phyloP scores from a whole-genome alignment of 2,797 vertebrate species.

The Pseudochirops cupreus region DNA sequence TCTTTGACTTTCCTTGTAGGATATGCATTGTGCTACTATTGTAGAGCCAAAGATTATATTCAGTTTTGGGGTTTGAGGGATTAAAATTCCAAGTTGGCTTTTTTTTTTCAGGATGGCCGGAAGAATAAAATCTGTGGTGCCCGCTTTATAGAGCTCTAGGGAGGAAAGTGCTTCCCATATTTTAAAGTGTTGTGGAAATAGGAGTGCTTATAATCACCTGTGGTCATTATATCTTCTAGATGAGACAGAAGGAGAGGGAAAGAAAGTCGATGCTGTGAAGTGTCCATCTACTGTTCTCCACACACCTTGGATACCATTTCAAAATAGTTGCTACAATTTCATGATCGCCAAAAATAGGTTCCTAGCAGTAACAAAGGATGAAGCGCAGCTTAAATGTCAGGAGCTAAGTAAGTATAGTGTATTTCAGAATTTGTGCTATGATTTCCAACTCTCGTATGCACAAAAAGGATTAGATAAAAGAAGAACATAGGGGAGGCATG shows the following conservation, averaged over 20 bases:
- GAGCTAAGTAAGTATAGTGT: constrained; percentile 87
- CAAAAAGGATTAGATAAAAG: background rate
- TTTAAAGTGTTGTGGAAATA: background rate
- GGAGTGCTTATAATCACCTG: background rate
- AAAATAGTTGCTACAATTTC: constrained; percentile 94
- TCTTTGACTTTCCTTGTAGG: background rate
- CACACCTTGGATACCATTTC: constrained; percentile 95
- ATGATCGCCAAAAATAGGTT: constrained; percentile 89
- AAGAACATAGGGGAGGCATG: background rate
- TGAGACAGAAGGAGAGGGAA: constrained; percentile 82
- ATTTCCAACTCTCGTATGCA: constrained; percentile 16
- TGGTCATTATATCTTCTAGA: constrained; percentile 79
- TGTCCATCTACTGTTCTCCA: constrained; percentile 94
- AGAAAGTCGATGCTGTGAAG: constrained; percentile 80
- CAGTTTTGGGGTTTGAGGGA: background rate
- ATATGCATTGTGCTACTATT: background rate
- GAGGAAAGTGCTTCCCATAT: background rate
- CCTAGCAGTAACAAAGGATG: constrained; percentile 78
- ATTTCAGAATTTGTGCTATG: constrained; percentile 28
- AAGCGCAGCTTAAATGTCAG: constrained; percentile 88
- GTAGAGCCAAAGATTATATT: background rate
- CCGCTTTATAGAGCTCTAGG: background rate
- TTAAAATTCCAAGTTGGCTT: background rate
- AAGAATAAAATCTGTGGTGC: background rate
- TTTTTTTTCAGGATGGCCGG: background rate